A percentile compares a stretch with the other conserved stretches of the same genome.
These are phyloP conservation scores for Epinephelus moara DNA, from an alignment of 2,113 vertebrate species.

Conservation along the genomic window DNA sequence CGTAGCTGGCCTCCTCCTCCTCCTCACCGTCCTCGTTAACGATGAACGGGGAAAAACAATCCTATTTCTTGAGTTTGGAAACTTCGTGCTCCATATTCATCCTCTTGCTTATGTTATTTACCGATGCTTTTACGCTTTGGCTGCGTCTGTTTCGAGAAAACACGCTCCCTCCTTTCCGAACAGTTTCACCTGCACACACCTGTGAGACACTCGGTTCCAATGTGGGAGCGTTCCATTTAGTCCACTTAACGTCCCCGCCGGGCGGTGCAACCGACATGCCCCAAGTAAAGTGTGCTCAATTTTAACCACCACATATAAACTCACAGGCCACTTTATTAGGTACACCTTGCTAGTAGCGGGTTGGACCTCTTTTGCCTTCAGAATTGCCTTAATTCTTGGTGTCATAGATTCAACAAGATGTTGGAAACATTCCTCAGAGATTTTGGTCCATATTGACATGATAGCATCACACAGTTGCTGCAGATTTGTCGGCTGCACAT, in stretches of 20 bases:
- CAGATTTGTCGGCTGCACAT: too few relatives aligned
- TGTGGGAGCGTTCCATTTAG: background rate
- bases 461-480: too few relatives aligned
- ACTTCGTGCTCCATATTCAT: background rate
- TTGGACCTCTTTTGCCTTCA: too few relatives aligned
- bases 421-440: too few relatives aligned
- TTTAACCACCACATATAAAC: background rate
- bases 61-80: background rate
- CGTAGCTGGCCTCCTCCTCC: background rate
- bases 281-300: background rate
- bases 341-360: too few relatives aligned
- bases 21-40: too few relatives aligned
- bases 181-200: background rate
- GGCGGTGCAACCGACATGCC: background rate
- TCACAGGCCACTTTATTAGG: too few relatives aligned
- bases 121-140: background rate
- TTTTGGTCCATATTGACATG: too few relatives aligned
- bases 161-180: too few relatives aligned
- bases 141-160: background rate
- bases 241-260: fast-evolving
- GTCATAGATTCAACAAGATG: too few relatives aligned
- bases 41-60: background rate
- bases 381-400: too few relatives aligned
- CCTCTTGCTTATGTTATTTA: background rate
- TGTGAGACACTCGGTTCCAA: too few relatives aligned